Percentiles rank a stretch among this genome's conserved stretches.
Conservation (phyloP, 2,113 vertebrate genomes). For the Sander vitreus region DNA sequence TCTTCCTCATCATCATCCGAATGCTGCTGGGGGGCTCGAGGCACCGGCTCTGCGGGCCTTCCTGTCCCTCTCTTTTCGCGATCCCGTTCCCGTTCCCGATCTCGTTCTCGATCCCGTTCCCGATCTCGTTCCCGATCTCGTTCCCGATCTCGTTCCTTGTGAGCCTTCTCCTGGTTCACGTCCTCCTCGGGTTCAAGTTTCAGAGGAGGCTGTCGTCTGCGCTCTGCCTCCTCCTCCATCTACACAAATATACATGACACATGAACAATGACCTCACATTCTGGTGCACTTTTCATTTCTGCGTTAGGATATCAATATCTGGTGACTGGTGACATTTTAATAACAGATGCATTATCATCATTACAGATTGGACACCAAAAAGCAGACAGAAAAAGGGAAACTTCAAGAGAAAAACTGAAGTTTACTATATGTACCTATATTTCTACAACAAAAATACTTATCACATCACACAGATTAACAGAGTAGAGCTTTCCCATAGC, state of each 20-base stretch:
- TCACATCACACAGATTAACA: neutral
- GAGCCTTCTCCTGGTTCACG: constrained; percentile 84
- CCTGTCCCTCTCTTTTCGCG: constrained; percentile 81
- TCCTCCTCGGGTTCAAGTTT: constrained; percentile 93
- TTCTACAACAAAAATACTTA: neutral
- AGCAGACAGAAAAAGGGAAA: neutral
- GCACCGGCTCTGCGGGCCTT: constrained; percentile 68
- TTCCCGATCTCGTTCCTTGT: constrained; percentile 83
- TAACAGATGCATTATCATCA: neutral
- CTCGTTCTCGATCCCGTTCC: constrained; percentile 75
- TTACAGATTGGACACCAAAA: neutral
- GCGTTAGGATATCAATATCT: neutral
- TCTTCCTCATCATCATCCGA: constrained; percentile 89
- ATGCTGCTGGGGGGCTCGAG: constrained; percentile 82
- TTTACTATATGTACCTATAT: neutral
- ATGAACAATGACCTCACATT: neutral
- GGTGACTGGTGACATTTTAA: neutral
- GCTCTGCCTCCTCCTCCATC: constrained; percentile 98
- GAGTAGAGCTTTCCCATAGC: neutral
- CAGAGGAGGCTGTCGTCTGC: constrained; percentile 92
- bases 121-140: constrained; percentile 77
- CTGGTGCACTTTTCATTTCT: neutral
- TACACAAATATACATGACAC: constrained; percentile 58
- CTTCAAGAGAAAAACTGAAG: neutral
- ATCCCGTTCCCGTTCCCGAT: constrained; percentile 84